These are phyloP conservation scores for Peromyscus eremicus DNA, from an alignment of 2,797 vertebrate species.

Conservation along the genomic window DNA sequence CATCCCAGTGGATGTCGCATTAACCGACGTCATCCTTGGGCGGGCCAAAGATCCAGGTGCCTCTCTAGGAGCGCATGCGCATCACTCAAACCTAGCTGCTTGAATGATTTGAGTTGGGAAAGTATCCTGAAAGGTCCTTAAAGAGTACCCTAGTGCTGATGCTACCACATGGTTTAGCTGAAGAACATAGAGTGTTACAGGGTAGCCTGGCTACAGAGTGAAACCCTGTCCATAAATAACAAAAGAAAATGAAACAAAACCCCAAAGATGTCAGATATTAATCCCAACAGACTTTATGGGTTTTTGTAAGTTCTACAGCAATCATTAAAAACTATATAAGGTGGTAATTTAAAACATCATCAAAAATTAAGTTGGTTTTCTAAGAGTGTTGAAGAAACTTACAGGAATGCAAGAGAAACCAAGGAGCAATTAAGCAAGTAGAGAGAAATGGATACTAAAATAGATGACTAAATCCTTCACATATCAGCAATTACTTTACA, in stretches of 20 bases:
- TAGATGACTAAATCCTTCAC: not conserved
- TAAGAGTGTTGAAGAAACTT: not conserved
- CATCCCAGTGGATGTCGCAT: not conserved
- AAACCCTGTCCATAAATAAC: not conserved
- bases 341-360: not conserved
- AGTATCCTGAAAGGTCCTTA: not conserved
- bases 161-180: too few relatives aligned
- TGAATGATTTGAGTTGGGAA: not conserved
- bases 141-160: not conserved
- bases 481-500: not conserved
- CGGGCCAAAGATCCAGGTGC: not conserved
- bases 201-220: too few relatives aligned
- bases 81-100: not conserved
- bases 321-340: conserved; percentile 1
- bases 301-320: not conserved
- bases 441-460: not conserved
- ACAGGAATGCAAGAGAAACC: not conserved
- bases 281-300: not conserved
- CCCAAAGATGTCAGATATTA: not conserved
- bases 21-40: not conserved
- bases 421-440: not conserved
- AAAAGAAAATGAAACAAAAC: not conserved
- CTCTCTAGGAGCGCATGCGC: not conserved
- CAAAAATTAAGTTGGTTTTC: not conserved
- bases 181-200: too few relatives aligned